phyloP scores from a whole-genome alignment of 2,113 vertebrate genomes.

The Toxotes chatareus region DNA sequence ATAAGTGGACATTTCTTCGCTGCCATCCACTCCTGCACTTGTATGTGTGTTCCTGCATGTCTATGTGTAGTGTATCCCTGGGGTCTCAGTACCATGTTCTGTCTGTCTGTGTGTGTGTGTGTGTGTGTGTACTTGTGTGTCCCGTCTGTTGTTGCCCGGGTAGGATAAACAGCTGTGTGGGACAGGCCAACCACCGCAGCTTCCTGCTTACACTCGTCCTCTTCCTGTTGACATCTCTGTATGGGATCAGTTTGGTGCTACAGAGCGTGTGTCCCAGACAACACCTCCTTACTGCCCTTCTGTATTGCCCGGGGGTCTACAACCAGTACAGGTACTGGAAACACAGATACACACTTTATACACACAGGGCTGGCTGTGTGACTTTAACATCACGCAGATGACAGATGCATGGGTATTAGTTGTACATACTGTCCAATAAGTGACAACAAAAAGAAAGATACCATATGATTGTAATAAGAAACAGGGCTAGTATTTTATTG shows the following conservation, averaged over 20 bases:
- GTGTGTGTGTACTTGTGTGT: conserved; percentile 38
- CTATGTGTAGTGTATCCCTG: conserved; percentile 44
- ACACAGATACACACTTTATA: not conserved
- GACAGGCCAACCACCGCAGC: conserved; percentile 93
- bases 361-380: not conserved
- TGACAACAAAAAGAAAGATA: too few relatives aligned
- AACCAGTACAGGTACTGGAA: conserved; percentile 89
- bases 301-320: conserved; percentile 97
- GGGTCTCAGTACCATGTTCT: conserved; percentile 64
- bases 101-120: conserved; percentile 62
- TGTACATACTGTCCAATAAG: too few relatives aligned
- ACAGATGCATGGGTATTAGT: too few relatives aligned
- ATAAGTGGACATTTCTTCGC: not conserved
- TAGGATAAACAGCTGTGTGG: conserved; percentile 99
- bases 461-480: too few relatives aligned
- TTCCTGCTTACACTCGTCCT: conserved; percentile 92
- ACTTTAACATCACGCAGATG: not conserved
- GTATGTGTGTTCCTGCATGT: conserved; percentile 41
- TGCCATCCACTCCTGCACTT: not conserved
- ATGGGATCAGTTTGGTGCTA: conserved; percentile 92
- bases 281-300: conserved; percentile 86
- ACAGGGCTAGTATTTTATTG: too few relatives aligned
- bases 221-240: conserved; percentile 93
- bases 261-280: conserved; percentile 88
- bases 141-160: conserved; percentile 38